Conservation (phyloP, 2,888 invertebrate species). For the Nasonia oneida region DNA sequence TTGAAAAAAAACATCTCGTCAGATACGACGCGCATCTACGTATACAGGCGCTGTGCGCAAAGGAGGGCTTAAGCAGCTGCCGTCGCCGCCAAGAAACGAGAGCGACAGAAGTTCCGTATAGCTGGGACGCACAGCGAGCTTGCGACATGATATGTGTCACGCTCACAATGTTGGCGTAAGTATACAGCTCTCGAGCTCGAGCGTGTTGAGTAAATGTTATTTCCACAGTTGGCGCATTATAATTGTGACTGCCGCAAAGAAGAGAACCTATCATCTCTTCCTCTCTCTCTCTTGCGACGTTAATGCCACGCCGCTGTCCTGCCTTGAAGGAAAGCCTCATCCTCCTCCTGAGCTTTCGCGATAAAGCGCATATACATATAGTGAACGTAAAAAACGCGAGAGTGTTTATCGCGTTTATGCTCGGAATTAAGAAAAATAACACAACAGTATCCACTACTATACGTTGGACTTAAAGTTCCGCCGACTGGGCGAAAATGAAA, state of each 20-base stretch:
- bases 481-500: slow-evolving; percentile 48
- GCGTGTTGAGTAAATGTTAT: slow-evolving; percentile 62
- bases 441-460: neutral
- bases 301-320: neutral
- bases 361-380: neutral
- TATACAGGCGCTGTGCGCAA: slow-evolving; percentile 16
- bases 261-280: neutral
- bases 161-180: slow-evolving; percentile 71
- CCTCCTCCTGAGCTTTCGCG: slow-evolving; percentile 11
- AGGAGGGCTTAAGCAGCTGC: slow-evolving; percentile 71
- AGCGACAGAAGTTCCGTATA: slow-evolving; percentile 71
- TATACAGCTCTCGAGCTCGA: slow-evolving; percentile 40
- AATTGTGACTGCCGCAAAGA: slow-evolving; percentile 26
- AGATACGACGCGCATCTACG: neutral
- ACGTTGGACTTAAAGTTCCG: neutral
- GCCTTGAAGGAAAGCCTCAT: neutral
- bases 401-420: neutral
- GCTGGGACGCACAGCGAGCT: slow-evolving; percentile 62
- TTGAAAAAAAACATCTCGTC: neutral
- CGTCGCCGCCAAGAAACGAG: slow-evolving; percentile 67
- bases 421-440: neutral
- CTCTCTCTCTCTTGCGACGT: neutral
- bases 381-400: neutral
- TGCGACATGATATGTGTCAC: slow-evolving; percentile 77
- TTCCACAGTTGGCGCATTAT: slow-evolving; percentile 26